phyloP scores from a whole-genome alignment of 2,888 invertebrate species.

The Caenorhabditis wallacei region DNA sequence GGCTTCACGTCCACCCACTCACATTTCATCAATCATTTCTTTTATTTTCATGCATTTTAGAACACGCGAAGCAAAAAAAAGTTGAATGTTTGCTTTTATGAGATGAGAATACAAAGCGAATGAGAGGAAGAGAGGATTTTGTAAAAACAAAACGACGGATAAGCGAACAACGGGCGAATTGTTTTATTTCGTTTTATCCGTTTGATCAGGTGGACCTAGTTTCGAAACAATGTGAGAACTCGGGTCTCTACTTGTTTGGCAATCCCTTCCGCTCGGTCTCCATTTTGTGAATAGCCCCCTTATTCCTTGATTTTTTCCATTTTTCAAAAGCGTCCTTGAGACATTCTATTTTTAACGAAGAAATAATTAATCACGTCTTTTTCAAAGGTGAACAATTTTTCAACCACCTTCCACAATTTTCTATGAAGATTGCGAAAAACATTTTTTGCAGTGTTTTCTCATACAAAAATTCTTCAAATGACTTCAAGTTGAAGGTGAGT shows the following conservation, averaged over 20 bases:
- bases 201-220: slow-evolving; percentile 62
- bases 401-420: slow-evolving; percentile 5
- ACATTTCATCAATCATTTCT: slow-evolving; percentile 40
- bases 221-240: slow-evolving; percentile 43
- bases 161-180: slow-evolving; percentile 39
- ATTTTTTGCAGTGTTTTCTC: slow-evolving; percentile 23
- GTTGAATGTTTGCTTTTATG: slow-evolving; percentile 45
- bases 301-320: no score
- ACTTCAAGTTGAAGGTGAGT: slow-evolving; percentile 46
- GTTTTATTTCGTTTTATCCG: slow-evolving; percentile 60
- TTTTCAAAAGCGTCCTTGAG: slow-evolving; percentile 4
- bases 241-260: slow-evolving; percentile 19
- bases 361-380: slow-evolving; percentile 37
- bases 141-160: slow-evolving; percentile 24
- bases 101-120: not conserved
- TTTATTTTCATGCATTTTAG: slow-evolving; percentile 24
- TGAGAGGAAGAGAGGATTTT: slow-evolving; percentile 13
- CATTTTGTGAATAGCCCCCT: not conserved
- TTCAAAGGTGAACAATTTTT: slow-evolving; percentile 34
- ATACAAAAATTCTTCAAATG: slow-evolving; percentile 30
- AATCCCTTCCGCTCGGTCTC: slow-evolving; percentile 5
- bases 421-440: not conserved
- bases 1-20: slow-evolving; percentile 13
- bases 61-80: slow-evolving; percentile 29
- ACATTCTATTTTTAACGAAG: slow-evolving; percentile 33